phyloP scores from a whole-genome alignment of 2,888 invertebrate species.

The Penaeus monodon region DNA sequence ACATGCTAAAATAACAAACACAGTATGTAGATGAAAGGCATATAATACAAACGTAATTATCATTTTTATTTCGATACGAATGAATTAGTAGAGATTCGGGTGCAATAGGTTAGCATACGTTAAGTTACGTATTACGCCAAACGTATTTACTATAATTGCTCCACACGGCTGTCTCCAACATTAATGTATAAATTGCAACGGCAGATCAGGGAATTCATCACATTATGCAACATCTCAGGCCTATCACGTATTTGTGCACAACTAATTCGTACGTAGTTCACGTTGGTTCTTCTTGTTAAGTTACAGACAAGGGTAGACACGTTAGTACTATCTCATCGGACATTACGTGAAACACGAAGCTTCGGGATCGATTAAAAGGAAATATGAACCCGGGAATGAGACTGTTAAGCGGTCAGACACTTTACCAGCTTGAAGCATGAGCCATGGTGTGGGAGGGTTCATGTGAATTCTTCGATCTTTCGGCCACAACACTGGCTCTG shows the following conservation, averaged over 20 bases:
- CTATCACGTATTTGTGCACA: constrained; percentile 8
- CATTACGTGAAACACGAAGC: too few relatives aligned
- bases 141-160: constrained; percentile 11
- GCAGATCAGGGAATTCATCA: constrained; percentile 20
- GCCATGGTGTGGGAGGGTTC: too few relatives aligned
- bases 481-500: too few relatives aligned
- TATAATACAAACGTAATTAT: neutral
- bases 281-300: too few relatives aligned
- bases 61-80: neutral
- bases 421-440: too few relatives aligned
- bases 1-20: constrained; percentile 20
- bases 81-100: neutral
- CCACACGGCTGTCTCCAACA: constrained; percentile 15
- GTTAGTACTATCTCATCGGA: too few relatives aligned
- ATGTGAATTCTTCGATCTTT: too few relatives aligned
- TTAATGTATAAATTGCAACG: constrained; percentile 16
- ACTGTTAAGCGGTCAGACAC: too few relatives aligned
- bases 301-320: too few relatives aligned
- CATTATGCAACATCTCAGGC: constrained; percentile 9
- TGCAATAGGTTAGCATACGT: neutral
- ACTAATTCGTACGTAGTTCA: neutral
- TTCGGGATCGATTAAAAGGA: too few relatives aligned
- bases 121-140: constrained; percentile 4
- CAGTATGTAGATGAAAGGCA: constrained; percentile 13
- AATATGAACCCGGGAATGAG: too few relatives aligned